Conservation (phyloP, 2,797 vertebrate species). For the Pangasius sanitwongsei region DNA sequence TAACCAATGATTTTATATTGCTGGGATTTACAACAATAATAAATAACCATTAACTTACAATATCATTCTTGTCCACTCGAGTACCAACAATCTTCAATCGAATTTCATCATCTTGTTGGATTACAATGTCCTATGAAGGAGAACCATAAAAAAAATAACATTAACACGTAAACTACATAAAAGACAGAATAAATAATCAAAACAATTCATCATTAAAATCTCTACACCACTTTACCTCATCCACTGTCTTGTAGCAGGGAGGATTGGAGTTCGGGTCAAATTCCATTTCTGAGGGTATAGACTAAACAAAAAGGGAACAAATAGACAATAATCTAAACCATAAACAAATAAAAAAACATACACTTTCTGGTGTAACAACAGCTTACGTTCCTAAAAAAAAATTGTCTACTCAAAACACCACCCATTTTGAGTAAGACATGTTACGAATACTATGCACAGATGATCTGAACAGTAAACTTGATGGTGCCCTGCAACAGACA, state of each 20-base stretch:
- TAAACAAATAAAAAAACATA: not conserved
- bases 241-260: constrained; percentile 92
- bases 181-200: not conserved
- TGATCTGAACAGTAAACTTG: not conserved
- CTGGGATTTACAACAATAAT: not conserved
- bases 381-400: not conserved
- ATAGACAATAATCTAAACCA: not conserved
- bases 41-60: constrained; percentile 72
- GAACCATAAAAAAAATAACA: not conserved
- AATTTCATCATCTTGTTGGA: constrained; percentile 94
- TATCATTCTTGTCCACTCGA: constrained; percentile 94
- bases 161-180: not conserved
- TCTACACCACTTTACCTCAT: constrained; percentile 78
- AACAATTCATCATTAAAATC: not conserved
- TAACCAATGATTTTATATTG: not conserved
- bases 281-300: constrained; percentile 95
- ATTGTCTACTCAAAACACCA: not conserved
- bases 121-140: constrained; percentile 86
- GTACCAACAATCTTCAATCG: constrained; percentile 92
- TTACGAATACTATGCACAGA: not conserved
- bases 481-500: not conserved
- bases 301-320: constrained; percentile 71
- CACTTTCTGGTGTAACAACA: not conserved
- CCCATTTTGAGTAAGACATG: not conserved
- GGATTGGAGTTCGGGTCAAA: constrained; percentile 96